A percentile compares a stretch with the other conserved stretches of the same genome.
These are phyloP conservation scores for Protomyctophum bolini DNA, from an alignment of 2,113 vertebrate species.

Conservation along the genomic window DNA sequence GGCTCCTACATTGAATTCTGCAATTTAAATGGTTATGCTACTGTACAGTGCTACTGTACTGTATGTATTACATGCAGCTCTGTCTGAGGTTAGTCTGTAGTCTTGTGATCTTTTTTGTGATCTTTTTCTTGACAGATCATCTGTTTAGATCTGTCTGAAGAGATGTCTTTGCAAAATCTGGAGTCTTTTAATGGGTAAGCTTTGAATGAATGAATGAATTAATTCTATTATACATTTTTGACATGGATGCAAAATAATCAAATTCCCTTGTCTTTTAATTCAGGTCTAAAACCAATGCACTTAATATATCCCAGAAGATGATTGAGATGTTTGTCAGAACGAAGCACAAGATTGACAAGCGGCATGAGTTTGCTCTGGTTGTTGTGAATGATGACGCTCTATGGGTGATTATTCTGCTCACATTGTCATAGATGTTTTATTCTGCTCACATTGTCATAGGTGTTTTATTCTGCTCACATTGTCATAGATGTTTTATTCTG, in stretches of 20 bases:
- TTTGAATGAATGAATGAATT: neutral
- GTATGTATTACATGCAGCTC: neutral
- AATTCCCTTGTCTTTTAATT: constrained; percentile 3
- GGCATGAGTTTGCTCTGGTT: constrained; percentile 92
- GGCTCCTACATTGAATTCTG: too few species aligned
- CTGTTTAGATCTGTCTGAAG: constrained; percentile 94
- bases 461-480: neutral
- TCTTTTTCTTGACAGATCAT: constrained; percentile 82
- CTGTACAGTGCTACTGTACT: neutral
- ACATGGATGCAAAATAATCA: neutral
- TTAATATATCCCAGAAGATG: constrained; percentile 98
- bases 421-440: neutral
- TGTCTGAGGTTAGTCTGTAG: neutral
- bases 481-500: neutral
- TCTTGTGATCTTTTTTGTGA: neutral
- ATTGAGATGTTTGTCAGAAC: constrained; percentile 98
- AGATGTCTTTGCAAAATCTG: constrained; percentile 92
- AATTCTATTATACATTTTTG: neutral
- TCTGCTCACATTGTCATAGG: too few species aligned
- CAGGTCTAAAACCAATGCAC: constrained; percentile 91
- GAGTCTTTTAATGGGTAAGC: constrained; percentile 93
- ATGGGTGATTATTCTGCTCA: constrained; percentile 78
- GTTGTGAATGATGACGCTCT: constrained; percentile 93
- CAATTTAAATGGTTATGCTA: too few species aligned
- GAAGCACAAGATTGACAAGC: constrained; percentile 95